Percentiles rank a stretch among this genome's conserved stretches.
phyloP scores from a whole-genome alignment of 2,888 invertebrate genomes.

The Drosophila prostipennis region DNA sequence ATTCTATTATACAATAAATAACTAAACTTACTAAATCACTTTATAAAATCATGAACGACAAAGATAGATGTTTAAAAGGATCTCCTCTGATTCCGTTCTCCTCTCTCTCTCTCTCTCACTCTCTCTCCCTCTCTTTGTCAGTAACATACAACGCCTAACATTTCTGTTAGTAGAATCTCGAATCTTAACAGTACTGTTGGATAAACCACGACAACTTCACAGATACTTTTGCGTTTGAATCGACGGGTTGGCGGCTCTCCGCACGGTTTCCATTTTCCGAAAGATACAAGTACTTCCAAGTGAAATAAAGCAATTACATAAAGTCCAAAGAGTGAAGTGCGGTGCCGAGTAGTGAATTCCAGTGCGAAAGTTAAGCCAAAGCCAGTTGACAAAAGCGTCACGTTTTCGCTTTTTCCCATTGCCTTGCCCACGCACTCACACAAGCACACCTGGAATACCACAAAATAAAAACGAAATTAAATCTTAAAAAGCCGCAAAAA shows the following conservation, averaged over 20 bases:
- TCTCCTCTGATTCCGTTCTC: not conserved
- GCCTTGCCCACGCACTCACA: conserved; percentile 39
- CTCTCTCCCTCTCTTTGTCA: too few relatives aligned
- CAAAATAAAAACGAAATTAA: conserved; percentile 14
- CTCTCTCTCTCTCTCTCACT: not conserved
- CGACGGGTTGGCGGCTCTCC: conserved; percentile 56
- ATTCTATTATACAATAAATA: not conserved
- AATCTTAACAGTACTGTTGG: conserved; percentile 7
- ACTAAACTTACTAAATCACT: not conserved
- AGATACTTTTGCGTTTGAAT: conserved; percentile 69
- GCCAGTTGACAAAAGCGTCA: conserved; percentile 69
- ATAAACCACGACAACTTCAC: conserved; percentile 21
- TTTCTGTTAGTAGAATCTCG: conserved; percentile 3
- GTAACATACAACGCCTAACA: conserved; percentile 1
- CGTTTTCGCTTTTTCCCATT: conserved; percentile 74
- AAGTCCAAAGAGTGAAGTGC: conserved; percentile 33
- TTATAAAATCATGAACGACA: too few relatives aligned
- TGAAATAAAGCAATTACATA: conserved; percentile 53
- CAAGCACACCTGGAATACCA: conserved; percentile 10
- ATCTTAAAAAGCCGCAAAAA: conserved; percentile 1
- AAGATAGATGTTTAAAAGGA: not conserved
- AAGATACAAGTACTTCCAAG: conserved; percentile 35
- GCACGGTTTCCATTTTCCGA: conserved; percentile 19
- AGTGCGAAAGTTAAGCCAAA: conserved; percentile 49
- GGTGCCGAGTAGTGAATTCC: conserved; percentile 9